Percentiles rank a stretch among this genome's conserved stretches.
These are phyloP conservation scores for Osmerus eperlanus DNA, from an alignment of 2,113 vertebrate genomes.

Conservation along the genomic window DNA sequence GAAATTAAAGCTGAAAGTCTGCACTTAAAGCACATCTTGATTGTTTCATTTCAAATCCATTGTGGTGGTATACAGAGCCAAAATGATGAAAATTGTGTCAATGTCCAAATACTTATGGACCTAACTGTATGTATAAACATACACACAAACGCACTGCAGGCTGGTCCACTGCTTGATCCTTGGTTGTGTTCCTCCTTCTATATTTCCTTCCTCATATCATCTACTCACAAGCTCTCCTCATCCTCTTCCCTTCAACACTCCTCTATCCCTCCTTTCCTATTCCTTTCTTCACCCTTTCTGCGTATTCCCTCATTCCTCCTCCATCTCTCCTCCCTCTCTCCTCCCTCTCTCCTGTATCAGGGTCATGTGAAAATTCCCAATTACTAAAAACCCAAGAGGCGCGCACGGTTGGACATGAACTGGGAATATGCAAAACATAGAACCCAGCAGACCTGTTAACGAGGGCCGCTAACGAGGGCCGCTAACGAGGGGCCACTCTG, in stretches of 20 bases:
- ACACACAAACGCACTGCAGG: too few species aligned
- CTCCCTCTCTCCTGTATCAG: conserved; percentile 29
- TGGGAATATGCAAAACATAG: conserved; percentile 55
- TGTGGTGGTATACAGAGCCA: too few species aligned
- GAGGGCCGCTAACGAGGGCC: conserved; percentile 36
- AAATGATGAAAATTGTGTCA: too few species aligned
- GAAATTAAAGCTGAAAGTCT: too few species aligned
- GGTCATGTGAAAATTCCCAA: conserved; percentile 67
- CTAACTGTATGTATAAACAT: too few species aligned
- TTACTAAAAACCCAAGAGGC: conserved; percentile 59
- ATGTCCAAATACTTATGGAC: too few species aligned
- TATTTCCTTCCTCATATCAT: not conserved
- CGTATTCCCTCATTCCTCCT: conserved; percentile 15
- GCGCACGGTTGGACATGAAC: conserved; percentile 52
- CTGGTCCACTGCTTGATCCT: too few species aligned
- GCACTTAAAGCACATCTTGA: too few species aligned
- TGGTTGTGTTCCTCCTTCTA: too few species aligned
- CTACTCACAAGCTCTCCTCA: not conserved
- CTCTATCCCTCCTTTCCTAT: not conserved
- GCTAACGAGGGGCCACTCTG: conserved; percentile 57
- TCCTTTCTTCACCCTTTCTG: not conserved
- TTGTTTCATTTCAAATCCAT: too few species aligned
- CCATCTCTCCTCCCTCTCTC: conserved; percentile 3
- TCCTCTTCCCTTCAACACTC: not conserved
- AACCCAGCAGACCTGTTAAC: not conserved